Base-by-base conservation (phyloP, 2,797 vertebrate species). In the Darevskia nairensis region DNA sequence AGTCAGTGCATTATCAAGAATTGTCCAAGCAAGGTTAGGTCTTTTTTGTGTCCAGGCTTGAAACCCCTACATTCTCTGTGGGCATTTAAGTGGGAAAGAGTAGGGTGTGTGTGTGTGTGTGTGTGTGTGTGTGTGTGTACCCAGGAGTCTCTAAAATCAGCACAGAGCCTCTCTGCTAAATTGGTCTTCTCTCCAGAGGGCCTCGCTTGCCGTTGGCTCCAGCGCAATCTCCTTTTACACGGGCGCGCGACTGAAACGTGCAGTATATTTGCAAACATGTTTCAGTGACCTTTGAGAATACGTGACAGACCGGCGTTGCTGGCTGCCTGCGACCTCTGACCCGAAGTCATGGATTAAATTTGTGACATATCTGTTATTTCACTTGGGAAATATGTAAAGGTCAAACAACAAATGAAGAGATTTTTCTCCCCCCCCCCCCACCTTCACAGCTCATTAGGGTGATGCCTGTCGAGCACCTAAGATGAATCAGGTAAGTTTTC, bases 341-440 rank as follows among this genome's bases (percentile, higher is more conserved):
- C 87, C n/a, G 2, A 27, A 74, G 88, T 59, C 90, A 89, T 86
- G 88, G 90, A 93, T 92, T 89, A 90, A 85, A 91, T 90, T 92
- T 89, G 89, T 72, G 82, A 87, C 92, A 88, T 80, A 89, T 84
- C 86, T 89, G 80, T 88, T 89, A 85, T 93, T 88, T 86, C 90
- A 79, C 90, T 66, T 39, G 90, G 91, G 91, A 92, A 91, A 92
- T 94, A 88, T 88, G 82, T 27, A 91, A 92, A 91, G 90, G 87
- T 94, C 91, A 88, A 82, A 80, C 19, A 82, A 88, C 88, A 86
- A 89, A 90, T 90, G 84, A 68, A 82, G 84, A 88, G 61, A 69
- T 66, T 66, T 79, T 76, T 80, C 66, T 77, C 82, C 77, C 23
- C 32, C 44, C 81, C 71, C 27, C n/a, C 86, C 78, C 77, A 46